Evolutionary conservation across 2,888 invertebrate species (phyloP).

Genomic region (Anaspis maculata): DNA sequence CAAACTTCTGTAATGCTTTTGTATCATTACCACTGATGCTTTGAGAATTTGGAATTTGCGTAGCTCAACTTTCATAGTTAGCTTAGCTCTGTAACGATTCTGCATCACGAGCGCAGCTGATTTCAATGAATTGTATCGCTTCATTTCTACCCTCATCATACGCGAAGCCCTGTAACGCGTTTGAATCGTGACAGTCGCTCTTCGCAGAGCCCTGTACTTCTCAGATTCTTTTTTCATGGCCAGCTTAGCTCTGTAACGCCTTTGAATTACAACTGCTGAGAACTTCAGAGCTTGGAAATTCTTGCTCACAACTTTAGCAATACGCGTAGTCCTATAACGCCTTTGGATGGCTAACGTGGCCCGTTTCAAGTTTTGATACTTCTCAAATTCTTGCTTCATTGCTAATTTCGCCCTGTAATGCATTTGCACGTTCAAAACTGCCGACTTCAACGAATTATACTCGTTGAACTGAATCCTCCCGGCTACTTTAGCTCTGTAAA

Average conservation of each 20-base stretch:
- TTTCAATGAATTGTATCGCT: slow-evolving; percentile 31
- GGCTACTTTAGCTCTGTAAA: slow-evolving; percentile 32
- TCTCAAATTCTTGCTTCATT: slow-evolving; percentile 37
- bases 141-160: slow-evolving; percentile 30
- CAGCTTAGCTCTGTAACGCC: slow-evolving; percentile 27
- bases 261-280: slow-evolving; percentile 36
- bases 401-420: slow-evolving; percentile 42
- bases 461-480: slow-evolving; percentile 19
- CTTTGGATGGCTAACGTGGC: slow-evolving; percentile 43
- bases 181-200: slow-evolving; percentile 28
- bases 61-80: slow-evolving; percentile 28
- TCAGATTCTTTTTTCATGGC: slow-evolving; percentile 5
- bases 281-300: slow-evolving; percentile 33
- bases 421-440: slow-evolving; percentile 44
- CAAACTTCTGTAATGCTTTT: slow-evolving; percentile 42
- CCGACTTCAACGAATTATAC: slow-evolving; percentile 28
- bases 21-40: slow-evolving; percentile 31
- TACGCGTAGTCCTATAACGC: slow-evolving; percentile 30
- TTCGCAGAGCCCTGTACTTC: slow-evolving; percentile 25
- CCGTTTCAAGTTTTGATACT: slow-evolving; percentile 26
- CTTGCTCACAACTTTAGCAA: slow-evolving; percentile 30
- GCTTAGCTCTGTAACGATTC: slow-evolving; percentile 40
- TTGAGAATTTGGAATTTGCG: slow-evolving; percentile 24
- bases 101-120: slow-evolving; percentile 35
- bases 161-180: slow-evolving; percentile 35